Base-by-base conservation (phyloP, 2,797 vertebrate species). In the Cyprinella venusta region DNA sequence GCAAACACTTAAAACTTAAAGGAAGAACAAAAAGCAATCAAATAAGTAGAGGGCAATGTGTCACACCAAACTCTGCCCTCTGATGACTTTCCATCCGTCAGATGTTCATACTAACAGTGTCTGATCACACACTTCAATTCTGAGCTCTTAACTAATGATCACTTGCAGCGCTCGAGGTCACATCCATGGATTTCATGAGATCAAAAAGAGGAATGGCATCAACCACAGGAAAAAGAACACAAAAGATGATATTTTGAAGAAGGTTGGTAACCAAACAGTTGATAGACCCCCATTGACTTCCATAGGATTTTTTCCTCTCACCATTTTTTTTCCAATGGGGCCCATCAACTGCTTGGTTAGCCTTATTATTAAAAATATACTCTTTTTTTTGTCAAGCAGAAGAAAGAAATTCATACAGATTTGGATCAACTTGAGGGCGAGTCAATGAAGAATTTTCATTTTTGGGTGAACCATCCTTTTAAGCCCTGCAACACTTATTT, bases 1-100 rank as follows among this genome's bases (percentile, higher is more conserved):
- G 56, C 65, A 74, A 84, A 81, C 69, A 63, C 74, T 76, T 86
- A 64, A 77, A 76, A 84, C 67, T 80, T 56, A 30, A 19, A 24
- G 59, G 33, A 72, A 50, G 19, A 30, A 67, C 36, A n/a, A 15
- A 67, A 70, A 61, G 54, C 36, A 16, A 52, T 76, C 24, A 48
- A 24, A 77, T 33, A 42, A 76, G 33, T 45, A 36, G 26, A 65
- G 61, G 75, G 16, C 59, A 61, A 77, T 59, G 52, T 3, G 38
- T 82, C 74, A 61, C 24, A 45, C 18, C 36, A 83, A 74, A 65
- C 59, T 45, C 19, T 5, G 71, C 45, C 40, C 10, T 21, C 10
- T 59, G 54, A 69, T 24, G 40, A 77, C 18, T 6, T 18, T 50
- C 13, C 81, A 83, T 83, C 74, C 48, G 64, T 61, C 63, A 71